Evolutionary conservation across 2,113 vertebrate species (phyloP).

Genomic region (Tringa solitaria): DNA sequence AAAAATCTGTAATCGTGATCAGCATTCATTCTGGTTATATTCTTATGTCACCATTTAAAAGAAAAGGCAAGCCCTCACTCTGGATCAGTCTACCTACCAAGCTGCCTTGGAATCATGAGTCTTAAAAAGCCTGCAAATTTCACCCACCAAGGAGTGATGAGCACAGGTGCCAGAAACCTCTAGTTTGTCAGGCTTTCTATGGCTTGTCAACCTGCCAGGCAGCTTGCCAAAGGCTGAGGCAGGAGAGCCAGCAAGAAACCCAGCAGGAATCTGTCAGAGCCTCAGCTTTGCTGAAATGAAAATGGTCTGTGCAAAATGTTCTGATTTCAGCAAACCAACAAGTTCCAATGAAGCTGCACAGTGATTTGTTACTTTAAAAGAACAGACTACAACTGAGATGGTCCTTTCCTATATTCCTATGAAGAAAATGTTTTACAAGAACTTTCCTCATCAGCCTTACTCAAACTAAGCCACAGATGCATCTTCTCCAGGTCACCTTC

Average conservation of each 20-base stretch:
- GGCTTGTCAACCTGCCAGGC: constrained; percentile 23
- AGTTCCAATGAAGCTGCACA: neutral
- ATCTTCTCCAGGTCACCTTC: neutral
- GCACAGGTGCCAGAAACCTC: neutral
- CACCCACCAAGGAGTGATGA: neutral
- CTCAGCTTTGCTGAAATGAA: neutral
- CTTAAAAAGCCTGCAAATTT: neutral
- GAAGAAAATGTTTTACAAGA: neutral
- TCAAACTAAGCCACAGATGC: neutral
- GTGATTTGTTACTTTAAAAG: neutral
- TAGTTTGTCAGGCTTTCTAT: neutral
- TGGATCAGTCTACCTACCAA: neutral
- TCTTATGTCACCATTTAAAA: neutral
- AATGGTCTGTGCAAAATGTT: neutral
- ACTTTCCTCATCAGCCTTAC: neutral
- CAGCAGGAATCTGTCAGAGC: neutral
- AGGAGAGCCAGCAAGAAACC: neutral
- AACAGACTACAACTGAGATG: rapidly evolving
- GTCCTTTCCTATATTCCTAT: neutral
- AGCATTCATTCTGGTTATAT: neutral
- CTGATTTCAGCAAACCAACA: neutral
- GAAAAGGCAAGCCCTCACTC: neutral
- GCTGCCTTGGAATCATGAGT: neutral
- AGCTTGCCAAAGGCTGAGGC: neutral
- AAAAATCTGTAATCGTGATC: neutral